These are phyloP conservation scores for Zonotrichia leucophrys DNA, from an alignment of 2,113 vertebrate genomes.

Conservation along the genomic window DNA sequence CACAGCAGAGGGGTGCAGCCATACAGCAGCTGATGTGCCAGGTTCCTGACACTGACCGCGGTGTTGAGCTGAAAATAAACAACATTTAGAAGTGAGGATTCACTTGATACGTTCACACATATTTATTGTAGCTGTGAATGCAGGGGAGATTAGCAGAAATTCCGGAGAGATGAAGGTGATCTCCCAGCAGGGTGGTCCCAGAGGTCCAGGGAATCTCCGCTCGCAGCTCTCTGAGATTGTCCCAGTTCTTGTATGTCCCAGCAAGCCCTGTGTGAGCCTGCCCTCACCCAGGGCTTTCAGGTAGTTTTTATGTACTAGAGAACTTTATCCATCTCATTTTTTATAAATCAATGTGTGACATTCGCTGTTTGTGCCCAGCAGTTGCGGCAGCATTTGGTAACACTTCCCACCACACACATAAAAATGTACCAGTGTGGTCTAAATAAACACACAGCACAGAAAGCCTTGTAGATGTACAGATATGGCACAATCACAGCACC, in stretches of 20 bases:
- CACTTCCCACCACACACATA: background rate
- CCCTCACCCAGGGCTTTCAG: background rate
- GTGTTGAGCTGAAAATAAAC: background rate
- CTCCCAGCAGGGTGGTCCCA: background rate
- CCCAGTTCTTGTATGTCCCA: background rate
- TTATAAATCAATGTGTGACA: background rate
- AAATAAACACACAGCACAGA: background rate
- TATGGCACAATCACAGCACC: rapidly evolving
- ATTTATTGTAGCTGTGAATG: background rate
- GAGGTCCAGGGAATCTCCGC: background rate
- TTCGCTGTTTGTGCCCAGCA: background rate
- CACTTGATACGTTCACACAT: rapidly evolving
- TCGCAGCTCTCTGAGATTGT: background rate
- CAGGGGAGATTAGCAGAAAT: background rate
- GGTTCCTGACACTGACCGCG: background rate
- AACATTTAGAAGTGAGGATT: background rate
- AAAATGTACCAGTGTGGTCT: background rate
- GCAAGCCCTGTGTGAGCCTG: background rate
- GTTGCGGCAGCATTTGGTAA: background rate
- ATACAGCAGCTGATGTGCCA: background rate
- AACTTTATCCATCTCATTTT: background rate
- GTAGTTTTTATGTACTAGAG: background rate
- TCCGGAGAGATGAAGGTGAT: background rate
- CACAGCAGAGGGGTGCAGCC: background rate
- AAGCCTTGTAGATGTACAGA: background rate